phyloP scores from a whole-genome alignment of 2,888 invertebrate species.

The Scrobipalpa costella region DNA sequence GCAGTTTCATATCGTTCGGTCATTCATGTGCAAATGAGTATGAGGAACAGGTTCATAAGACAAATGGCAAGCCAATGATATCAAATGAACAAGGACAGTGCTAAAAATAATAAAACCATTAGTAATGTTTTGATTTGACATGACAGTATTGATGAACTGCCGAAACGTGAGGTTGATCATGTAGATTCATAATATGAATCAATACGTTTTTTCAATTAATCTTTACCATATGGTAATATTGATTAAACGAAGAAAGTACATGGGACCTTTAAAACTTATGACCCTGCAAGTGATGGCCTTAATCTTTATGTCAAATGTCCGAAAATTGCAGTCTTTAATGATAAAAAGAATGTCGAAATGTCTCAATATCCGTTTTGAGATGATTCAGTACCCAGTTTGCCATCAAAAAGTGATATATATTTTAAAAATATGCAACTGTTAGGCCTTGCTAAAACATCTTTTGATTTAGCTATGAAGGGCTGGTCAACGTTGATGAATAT shows the following conservation, averaged over 20 bases:
- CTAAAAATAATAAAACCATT: not conserved
- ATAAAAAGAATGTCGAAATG: conserved; percentile 19
- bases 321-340: conserved; percentile 14
- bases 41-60: conserved; percentile 42
- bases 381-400: conserved; percentile 28
- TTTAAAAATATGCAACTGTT: conserved; percentile 35
- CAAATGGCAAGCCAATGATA: conserved; percentile 42
- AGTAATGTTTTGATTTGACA: not conserved
- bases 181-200: not conserved
- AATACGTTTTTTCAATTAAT: not conserved
- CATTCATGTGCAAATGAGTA: conserved; percentile 50
- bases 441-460: conserved; percentile 42
- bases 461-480: conserved; percentile 12
- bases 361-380: conserved; percentile 27
- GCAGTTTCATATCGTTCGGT: conserved; percentile 24
- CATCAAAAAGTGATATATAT: conserved; percentile 18
- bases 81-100: not conserved
- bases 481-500: conserved; percentile 38
- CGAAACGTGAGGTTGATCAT: not conserved
- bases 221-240: not conserved
- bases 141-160: not conserved
- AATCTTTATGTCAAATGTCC: conserved; percentile 15
- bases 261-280: not conserved
- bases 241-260: not conserved
- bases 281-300: conserved; percentile 21